Base-by-base conservation (phyloP, 1,140 invertebrate genomes). In the Drosophila orena region DNA sequence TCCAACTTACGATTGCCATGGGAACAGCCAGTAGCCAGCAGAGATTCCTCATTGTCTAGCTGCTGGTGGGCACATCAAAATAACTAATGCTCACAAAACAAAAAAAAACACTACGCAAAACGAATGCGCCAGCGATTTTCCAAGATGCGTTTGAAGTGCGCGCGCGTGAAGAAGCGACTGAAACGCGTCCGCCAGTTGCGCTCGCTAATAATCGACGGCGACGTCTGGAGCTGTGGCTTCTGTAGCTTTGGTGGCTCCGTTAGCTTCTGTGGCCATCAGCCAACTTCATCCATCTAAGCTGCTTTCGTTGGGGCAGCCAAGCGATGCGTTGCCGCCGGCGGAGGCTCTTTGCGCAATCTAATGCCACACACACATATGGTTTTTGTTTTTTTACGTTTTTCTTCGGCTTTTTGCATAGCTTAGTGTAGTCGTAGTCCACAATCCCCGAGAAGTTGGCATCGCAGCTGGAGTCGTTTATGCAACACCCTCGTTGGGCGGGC, bases 231-330 rank as follows among this genome's bases (percentile, higher is more conserved):
- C 30, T 27, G 49, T 34, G 24, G 47, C 27, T 58, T 17, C 40
- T 35, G 27, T 14, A 15, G 17, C 53, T 65, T 30, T 40, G 34
- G 38, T 49, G 15, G 43, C 57, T 52, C 56, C 50, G 70, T 15
- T 49, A 27, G 43, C 57, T 52, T 74, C 58, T 71, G 27, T 24
- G 47, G 27, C 12, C 44, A 38, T 35, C 53, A 34, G 47, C 47
- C n/a, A 30, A 11, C 27, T 30, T 8, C 27, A 50, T 15, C 47
- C 47, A 30, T 50, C 47, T 11, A 35, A 27, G 64, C 73, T 76
- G 81, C 83, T 81, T 86, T 79, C 81, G 60, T 86, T 86, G 81
- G 42, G 44, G 65, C 81, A 86, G 81, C 81, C 79, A 86, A 86
- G 81, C 81, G 81, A 49, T 77, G 81, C 81, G 68, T 56, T 58